Evolutionary conservation across 2,797 vertebrate species (phyloP).

Genomic region (Pseudopleuronectes americanus): DNA sequence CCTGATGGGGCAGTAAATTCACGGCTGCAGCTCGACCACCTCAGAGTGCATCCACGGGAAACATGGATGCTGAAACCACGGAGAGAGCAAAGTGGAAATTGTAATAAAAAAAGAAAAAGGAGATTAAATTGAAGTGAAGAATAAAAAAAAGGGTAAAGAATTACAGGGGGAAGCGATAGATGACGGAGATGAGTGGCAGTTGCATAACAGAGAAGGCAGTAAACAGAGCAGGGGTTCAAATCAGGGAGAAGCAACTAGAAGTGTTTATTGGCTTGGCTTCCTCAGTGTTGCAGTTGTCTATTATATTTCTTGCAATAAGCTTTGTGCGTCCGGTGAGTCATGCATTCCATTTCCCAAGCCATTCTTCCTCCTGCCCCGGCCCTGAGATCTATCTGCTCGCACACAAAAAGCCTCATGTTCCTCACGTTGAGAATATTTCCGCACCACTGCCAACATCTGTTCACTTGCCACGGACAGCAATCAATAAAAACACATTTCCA

Average conservation of each 20-base stretch:
- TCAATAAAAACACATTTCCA: constrained; percentile 78
- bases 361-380: constrained; percentile 52
- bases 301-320: constrained; percentile 71
- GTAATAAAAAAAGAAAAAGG: constrained; percentile 32
- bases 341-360: constrained; percentile 63
- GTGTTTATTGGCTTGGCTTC: constrained; percentile 49
- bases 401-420: constrained; percentile 72
- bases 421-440: constrained; percentile 66
- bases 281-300: constrained; percentile 61
- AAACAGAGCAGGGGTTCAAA: constrained; percentile 19
- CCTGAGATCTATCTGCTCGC: constrained; percentile 60
- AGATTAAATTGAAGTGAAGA: constrained; percentile 24
- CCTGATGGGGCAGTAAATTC: constrained; percentile 86
- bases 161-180: constrained; percentile 20
- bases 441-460: constrained; percentile 61
- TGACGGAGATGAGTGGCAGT: constrained; percentile 20
- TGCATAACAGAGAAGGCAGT: constrained; percentile 18
- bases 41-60: constrained; percentile 63
- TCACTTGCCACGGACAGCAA: constrained; percentile 75
- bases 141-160: constrained; percentile 26
- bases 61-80: constrained; percentile 48
- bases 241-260: constrained; percentile 23
- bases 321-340: constrained; percentile 61
- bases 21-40: constrained; percentile 71
- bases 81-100: constrained; percentile 42